phyloP scores from a whole-genome alignment of 2,797 vertebrate genomes.

The Pampus argenteus region DNA sequence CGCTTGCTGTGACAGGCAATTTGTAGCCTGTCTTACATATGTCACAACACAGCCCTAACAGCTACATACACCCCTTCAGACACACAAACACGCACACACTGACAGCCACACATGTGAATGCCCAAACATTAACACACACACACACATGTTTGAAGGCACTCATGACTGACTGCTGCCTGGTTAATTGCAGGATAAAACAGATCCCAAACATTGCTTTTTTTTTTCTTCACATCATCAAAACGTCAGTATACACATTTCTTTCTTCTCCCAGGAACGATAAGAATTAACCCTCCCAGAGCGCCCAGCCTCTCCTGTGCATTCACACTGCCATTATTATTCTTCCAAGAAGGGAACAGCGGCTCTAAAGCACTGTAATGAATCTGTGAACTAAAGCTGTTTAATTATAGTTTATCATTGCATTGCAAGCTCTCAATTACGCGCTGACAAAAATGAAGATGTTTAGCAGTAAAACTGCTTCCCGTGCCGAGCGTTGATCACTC shows the following conservation, averaged over 20 bases:
- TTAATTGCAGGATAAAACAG: constrained; percentile 48
- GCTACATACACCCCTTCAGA: constrained; percentile 48
- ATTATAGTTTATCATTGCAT: constrained; percentile 79
- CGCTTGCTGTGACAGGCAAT: constrained; percentile 75
- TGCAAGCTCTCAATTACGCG: constrained; percentile 75
- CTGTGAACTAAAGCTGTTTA: constrained; percentile 77
- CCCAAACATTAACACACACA: constrained; percentile 24
- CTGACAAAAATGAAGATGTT: constrained; percentile 74
- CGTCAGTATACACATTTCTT: background rate
- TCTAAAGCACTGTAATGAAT: constrained; percentile 74
- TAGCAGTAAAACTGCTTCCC: constrained; percentile 51
- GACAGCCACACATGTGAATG: constrained; percentile 34
- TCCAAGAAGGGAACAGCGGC: constrained; percentile 38
- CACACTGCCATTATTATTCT: constrained; percentile 54
- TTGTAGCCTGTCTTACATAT: constrained; percentile 73
- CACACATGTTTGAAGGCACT: constrained; percentile 7
- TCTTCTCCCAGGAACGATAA: background rate
- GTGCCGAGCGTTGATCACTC: constrained; percentile 17
- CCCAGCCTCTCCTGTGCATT: constrained; percentile 31
- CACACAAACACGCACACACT: constrained; percentile 22
- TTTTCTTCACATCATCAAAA: constrained; percentile 19
- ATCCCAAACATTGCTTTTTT: constrained; percentile 10
- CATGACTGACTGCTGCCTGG: constrained; percentile 28
- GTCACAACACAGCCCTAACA: constrained; percentile 74
- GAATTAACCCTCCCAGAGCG: constrained; percentile 33